Percentiles rank a stretch among this genome's conserved stretches.
Evolutionary conservation across 2,888 invertebrate genomes (phyloP).

Genomic region (Caradrina kadenii): DNA sequence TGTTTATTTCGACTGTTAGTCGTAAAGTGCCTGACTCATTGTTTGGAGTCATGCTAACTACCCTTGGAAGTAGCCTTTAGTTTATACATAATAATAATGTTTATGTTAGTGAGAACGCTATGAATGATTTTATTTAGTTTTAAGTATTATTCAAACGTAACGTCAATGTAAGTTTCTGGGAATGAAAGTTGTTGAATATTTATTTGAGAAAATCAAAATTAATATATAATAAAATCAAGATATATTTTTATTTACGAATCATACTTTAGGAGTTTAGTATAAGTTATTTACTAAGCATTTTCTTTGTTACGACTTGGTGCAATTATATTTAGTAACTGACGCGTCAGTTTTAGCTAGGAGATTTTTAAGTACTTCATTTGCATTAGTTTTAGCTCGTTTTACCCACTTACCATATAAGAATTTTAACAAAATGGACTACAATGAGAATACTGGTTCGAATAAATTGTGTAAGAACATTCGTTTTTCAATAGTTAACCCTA

Average conservation of each 20-base stretch:
- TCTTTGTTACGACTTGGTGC: slow-evolving; percentile 83
- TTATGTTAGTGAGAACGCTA: slow-evolving; percentile 78
- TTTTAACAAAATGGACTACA: slow-evolving; percentile 73
- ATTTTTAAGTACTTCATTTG: slow-evolving; percentile 71
- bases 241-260: slow-evolving; percentile 76
- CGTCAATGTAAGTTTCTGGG: slow-evolving; percentile 59
- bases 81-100: slow-evolving; percentile 63
- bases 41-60: slow-evolving; percentile 47
- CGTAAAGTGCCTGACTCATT: slow-evolving; percentile 42
- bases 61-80: slow-evolving; percentile 57
- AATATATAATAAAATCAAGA: slow-evolving; percentile 75
- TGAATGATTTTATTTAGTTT: slow-evolving; percentile 76
- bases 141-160: slow-evolving; percentile 76
- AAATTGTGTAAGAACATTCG: slow-evolving; percentile 76
- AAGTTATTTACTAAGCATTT: slow-evolving; percentile 81
- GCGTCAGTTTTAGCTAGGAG: slow-evolving; percentile 73
- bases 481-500: slow-evolving; percentile 63
- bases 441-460: slow-evolving; percentile 81
- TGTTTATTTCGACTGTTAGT: slow-evolving; percentile 52
- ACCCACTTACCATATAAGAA: slow-evolving; percentile 73
- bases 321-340: slow-evolving; percentile 82
- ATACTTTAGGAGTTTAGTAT: slow-evolving; percentile 63
- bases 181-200: slow-evolving; percentile 72
- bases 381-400: slow-evolving; percentile 71
- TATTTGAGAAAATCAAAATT: slow-evolving; percentile 80